Evolutionary conservation across 2,888 invertebrate species (phyloP), one percentile per base, ranked within the genome.

Genomic region (Carpatolechia fugitivella): DNA sequence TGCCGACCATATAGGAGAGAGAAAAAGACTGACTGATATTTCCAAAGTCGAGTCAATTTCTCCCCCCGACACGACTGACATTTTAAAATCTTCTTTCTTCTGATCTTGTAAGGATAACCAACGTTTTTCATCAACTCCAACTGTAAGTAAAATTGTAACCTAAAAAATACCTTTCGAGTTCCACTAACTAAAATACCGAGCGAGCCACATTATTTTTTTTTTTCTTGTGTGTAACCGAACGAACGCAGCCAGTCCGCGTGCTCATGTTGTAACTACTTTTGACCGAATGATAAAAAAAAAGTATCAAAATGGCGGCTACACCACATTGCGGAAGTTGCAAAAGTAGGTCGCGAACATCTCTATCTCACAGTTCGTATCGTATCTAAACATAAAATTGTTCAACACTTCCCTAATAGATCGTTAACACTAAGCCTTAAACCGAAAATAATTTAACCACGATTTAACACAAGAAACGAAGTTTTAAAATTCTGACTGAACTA

Each of bases 1-100:
- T 91, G 91, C 85, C 84, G 76, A 84, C 85, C 90, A 88, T 90
- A 93, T 94, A 93, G 93, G 93, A 93, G 93, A 93, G 93, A 93
- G 93, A 93, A 94, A 94, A 94, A 94, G 93, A 94, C 93, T 94
- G 93, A 94, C 93, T 93, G 75, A 72, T 76, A 73, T 73, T 71
- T 74, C 66, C 69, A 82, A 82, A 93, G 93, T 90, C 93, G 73
- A 92, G 93, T 92, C 93, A 82, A 88, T 91, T 91, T 86, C 93
- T 93, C 93, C 89, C 93, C 90, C 93, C 93, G 91, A 93, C 80
- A 85, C 83, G 77, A 77, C 78, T 67, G 80, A 82, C 89, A 87
- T 70, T 60, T 63, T 53, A 44, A 11, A 63, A 50, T 71, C 69
- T 73, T 72, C 76, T 58, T 65, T 74, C 66, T 75, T 74, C 66